Evolutionary conservation across 2,797 vertebrate species (phyloP), one percentile per base, ranked within the genome.

Genomic region (Alca torda): DNA sequence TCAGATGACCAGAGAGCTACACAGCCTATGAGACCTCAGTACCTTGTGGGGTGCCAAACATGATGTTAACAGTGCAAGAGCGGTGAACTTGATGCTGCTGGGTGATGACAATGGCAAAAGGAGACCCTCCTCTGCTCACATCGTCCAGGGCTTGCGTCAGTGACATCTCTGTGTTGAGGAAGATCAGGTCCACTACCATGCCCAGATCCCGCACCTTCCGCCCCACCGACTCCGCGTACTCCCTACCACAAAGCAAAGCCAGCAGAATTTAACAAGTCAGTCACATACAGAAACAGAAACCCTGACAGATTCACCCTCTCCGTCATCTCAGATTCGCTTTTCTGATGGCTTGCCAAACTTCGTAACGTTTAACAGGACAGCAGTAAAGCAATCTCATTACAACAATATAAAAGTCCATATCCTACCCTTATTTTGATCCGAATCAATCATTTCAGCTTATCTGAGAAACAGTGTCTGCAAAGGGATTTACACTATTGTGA

Each of bases 101-200:
- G 78, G 99, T 99, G 95, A 99, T 99, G 96, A 99, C 99, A 90
- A 99, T 99, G 94, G 99, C 99, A 76, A 99, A 99, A 51, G 99
- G 99, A n/a, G 99, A 99, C 23, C 99, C 99, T 78, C 99, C 99
- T 74, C 99, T 98, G 95, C 99, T 99, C 33, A 99, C 99, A 21
- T 99, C 99, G 45, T 99, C 99, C 96, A 99, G 98, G 7, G 99
- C 99, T 97, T 99, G 99, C 0, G 99, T 99, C 61, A 99, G 97
- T 1, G 99, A 99, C 90, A 99, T 99, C 92, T 99, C 99, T 4
- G 99, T 99, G 98, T 99, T 99, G 93, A 99, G 99, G 97, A 99
- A 99, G 97, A 99, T 99, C 95, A 99, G 98, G 97, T 99, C 99
- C 96, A 99, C 99, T 51, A 99, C 99, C 99, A 99, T 99, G 83